These are phyloP conservation scores for Holocentrus rufus DNA, from an alignment of 2,797 vertebrate genomes.

Conservation along the genomic window DNA sequence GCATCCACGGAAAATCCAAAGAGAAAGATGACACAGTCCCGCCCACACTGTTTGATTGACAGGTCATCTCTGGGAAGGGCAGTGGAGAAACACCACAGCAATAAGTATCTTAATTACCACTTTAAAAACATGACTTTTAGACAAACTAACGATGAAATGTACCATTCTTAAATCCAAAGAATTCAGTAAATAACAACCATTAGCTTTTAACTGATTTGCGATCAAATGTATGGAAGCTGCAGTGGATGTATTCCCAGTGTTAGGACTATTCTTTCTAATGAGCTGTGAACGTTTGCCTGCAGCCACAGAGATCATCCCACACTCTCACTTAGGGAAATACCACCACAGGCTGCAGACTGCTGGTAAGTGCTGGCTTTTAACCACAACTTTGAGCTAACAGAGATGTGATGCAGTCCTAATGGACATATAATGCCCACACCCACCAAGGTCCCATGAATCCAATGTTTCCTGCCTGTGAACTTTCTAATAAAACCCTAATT, in stretches of 20 bases:
- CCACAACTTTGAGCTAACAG: conserved; percentile 39
- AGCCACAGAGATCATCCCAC: conserved; percentile 21
- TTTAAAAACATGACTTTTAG: too few species aligned
- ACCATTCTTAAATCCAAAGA: neutral
- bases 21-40: too few species aligned
- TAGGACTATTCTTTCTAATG: conserved; percentile 2
- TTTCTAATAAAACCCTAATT: conserved; percentile 7
- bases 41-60: too few species aligned
- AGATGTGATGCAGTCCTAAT: conserved; percentile 54
- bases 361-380: conserved; percentile 59
- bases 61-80: too few species aligned
- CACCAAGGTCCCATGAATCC: conserved; percentile 21
- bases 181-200: neutral
- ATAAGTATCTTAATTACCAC: too few species aligned
- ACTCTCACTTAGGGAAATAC: conserved; percentile 23
- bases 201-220: neutral
- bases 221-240: neutral
- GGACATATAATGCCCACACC: conserved; percentile 48
- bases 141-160: too few species aligned
- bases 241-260: neutral
- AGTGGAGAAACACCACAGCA: too few species aligned
- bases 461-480: conserved; percentile 57
- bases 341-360: conserved; percentile 36
- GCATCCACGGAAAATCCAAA: too few species aligned
- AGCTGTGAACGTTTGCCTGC: neutral